Evolutionary conservation across 2,888 invertebrate genomes (phyloP).

Genomic region (Drosophila algonquin): DNA sequence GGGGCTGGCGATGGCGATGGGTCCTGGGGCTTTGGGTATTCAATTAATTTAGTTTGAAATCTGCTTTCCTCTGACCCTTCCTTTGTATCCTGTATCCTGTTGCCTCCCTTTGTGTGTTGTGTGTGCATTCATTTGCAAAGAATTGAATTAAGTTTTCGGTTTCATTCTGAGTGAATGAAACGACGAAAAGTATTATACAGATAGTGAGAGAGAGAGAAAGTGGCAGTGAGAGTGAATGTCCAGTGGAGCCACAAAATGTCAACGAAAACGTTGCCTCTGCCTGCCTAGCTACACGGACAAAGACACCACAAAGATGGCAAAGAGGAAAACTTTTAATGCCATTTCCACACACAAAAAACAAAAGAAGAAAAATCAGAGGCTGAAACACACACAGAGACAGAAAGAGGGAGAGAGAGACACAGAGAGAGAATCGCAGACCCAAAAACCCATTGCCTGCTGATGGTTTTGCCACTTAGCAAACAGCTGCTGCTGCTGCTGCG

Average conservation of each 20-base stretch:
- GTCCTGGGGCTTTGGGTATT: conserved; percentile 11
- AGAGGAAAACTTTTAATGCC: conserved; percentile 65
- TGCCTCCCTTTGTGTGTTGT: conserved; percentile 21
- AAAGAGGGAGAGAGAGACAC: too few relatives aligned
- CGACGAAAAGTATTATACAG: conserved; percentile 51
- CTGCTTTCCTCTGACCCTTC: not conserved
- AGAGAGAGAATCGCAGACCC: not conserved
- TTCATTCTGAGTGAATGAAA: conserved; percentile 50
- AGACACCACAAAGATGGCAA: conserved; percentile 16
- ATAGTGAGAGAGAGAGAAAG: not conserved
- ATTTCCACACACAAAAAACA: conserved; percentile 44
- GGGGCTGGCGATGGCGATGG: not conserved
- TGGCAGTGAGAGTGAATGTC: not conserved
- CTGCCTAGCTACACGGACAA: conserved; percentile 8
- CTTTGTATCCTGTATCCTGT: conserved; percentile 4
- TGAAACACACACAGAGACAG: not conserved
- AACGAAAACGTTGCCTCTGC: conserved; percentile 25
- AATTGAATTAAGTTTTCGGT: conserved; percentile 69
- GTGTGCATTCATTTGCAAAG: conserved; percentile 63
- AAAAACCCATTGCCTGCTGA: conserved; percentile 23
- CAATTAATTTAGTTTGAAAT: conserved; percentile 48
- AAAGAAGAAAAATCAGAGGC: not conserved
- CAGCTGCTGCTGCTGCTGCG: conserved; percentile 47
- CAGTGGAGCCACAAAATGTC: conserved; percentile 33
- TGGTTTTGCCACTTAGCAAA: conserved; percentile 56